A percentile compares a stretch with the other conserved stretches of the same genome.
phyloP scores from a whole-genome alignment of 2,888 invertebrate species.

The Salpingus planirostris region DNA sequence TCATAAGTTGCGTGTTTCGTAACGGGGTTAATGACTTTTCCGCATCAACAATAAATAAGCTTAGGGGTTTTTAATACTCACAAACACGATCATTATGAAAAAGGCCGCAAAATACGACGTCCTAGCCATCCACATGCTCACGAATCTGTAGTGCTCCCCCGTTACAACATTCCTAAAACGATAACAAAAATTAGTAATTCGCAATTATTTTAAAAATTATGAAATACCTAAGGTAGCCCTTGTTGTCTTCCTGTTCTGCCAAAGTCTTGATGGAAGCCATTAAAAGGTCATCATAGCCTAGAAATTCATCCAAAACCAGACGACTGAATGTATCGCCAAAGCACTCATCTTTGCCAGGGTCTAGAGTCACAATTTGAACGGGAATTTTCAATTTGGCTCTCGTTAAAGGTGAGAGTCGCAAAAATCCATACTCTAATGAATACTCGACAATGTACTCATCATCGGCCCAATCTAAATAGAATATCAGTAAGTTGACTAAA shows the following conservation, averaged over 20 bases:
- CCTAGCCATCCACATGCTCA: constrained; percentile 93
- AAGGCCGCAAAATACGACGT: constrained; percentile 93
- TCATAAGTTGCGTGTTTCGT: too few species aligned
- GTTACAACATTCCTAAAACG: constrained; percentile 86
- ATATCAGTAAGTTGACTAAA: too few species aligned
- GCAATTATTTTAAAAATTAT: constrained; percentile 1
- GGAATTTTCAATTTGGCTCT: constrained; percentile 84
- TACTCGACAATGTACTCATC: constrained; percentile 97
- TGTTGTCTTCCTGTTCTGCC: constrained; percentile 93
- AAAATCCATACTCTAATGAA: constrained; percentile 92
- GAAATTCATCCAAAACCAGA: constrained; percentile 81
- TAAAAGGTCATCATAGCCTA: constrained; percentile 94
- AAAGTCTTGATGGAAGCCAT: constrained; percentile 94
- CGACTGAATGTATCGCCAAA: constrained; percentile 91
- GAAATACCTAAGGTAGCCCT: constrained; percentile 77
- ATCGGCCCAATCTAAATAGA: constrained; percentile 59
- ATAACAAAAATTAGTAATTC: constrained; percentile 5
- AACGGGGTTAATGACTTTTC: too few species aligned
- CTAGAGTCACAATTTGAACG: constrained; percentile 76
- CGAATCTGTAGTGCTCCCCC: constrained; percentile 97
- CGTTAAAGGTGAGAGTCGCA: constrained; percentile 80
- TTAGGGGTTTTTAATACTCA: too few species aligned
- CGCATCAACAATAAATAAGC: too few species aligned
- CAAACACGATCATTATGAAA: constrained; percentile 96
- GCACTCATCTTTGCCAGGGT: constrained; percentile 81